phyloP scores from a whole-genome alignment of 2,113 vertebrate genomes.

The Bothrops jararaca region DNA sequence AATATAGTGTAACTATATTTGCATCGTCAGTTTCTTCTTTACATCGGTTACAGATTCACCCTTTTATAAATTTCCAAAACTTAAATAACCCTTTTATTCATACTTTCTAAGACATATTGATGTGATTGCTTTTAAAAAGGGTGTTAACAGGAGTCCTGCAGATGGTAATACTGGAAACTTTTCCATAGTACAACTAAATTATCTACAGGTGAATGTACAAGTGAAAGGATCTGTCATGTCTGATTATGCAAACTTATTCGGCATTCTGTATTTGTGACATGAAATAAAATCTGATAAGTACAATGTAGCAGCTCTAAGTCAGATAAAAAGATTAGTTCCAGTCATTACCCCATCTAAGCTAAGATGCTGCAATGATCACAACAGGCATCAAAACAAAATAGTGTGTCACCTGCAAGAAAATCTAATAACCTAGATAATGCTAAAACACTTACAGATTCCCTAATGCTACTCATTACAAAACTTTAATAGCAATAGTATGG shows the following conservation, averaged over 20 bases:
- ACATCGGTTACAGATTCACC: not conserved
- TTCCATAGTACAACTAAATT: not conserved
- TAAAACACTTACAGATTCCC: not conserved
- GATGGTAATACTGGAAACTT: not conserved
- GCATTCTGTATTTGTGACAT: not conserved
- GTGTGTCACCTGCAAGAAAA: not conserved
- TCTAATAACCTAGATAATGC: not conserved
- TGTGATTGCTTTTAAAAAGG: not conserved
- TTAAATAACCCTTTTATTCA: not conserved
- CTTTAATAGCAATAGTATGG: not conserved
- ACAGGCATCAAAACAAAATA: not conserved
- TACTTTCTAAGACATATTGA: not conserved
- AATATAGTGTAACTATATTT: not conserved
- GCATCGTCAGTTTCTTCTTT: not conserved
- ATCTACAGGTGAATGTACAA: not conserved
- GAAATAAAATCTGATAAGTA: not conserved
- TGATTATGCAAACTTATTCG: not conserved
- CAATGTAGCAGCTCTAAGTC: accelerated
- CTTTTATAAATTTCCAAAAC: not conserved
- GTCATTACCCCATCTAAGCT: not conserved
- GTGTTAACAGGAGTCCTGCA: not conserved
- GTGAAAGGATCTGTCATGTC: not conserved
- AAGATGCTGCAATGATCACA: not conserved
- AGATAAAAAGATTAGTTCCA: not conserved
- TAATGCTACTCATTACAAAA: not conserved